Percentiles rank a stretch among this genome's conserved stretches.
These are phyloP conservation scores for Semicossyphus pulcher DNA, from an alignment of 2,113 vertebrate genomes.

Conservation along the genomic window DNA sequence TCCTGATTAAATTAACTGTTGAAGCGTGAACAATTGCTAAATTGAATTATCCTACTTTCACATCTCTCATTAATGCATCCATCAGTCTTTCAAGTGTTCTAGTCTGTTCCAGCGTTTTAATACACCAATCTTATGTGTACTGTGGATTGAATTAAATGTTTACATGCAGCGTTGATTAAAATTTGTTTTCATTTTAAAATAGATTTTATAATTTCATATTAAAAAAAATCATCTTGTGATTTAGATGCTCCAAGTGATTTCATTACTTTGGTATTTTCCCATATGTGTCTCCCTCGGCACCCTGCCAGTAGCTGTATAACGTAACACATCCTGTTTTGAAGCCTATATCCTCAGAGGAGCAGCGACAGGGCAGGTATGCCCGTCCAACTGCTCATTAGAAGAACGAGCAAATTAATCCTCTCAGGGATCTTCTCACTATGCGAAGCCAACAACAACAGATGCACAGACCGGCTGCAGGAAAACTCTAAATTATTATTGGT, in stretches of 20 bases:
- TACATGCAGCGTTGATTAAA: too few species aligned
- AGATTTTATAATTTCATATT: background rate
- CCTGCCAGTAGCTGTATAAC: constrained; percentile 19
- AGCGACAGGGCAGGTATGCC: constrained; percentile 54
- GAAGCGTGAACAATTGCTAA: rapidly evolving
- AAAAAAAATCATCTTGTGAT: background rate
- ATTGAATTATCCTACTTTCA: background rate
- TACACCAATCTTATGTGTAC: background rate
- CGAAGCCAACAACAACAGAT: constrained; percentile 64
- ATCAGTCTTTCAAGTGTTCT: background rate
- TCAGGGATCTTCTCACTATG: constrained; percentile 51
- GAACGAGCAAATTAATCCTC: constrained; percentile 74
- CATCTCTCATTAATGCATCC: too few species aligned
- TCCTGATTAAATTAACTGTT: background rate
- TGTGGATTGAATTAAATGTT: background rate
- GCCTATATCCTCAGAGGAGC: constrained; percentile 64
- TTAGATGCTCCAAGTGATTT: background rate
- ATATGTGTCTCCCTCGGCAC: background rate
- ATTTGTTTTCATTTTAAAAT: background rate
- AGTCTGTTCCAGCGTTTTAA: too few species aligned
- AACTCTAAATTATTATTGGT: constrained; percentile 56
- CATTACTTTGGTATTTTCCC: background rate
- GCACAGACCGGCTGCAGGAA: constrained; percentile 50
- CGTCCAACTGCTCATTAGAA: constrained; percentile 72
- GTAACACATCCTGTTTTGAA: constrained; percentile 60